Base-by-base conservation (phyloP, 2,797 vertebrate genomes). In the Microctenopoma stevenorrisi region DNA sequence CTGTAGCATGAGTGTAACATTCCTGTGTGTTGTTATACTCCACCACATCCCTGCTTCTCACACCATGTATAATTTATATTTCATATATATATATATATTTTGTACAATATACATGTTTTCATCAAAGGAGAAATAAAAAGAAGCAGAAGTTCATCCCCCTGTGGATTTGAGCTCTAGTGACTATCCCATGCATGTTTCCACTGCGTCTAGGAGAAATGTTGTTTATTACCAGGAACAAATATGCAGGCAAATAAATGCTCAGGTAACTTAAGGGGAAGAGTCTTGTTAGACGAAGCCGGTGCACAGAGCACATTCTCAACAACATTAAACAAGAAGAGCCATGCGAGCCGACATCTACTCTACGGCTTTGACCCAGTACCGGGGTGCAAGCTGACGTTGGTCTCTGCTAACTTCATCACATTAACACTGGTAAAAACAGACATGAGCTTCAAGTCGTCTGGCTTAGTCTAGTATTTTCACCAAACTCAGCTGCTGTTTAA, bases 51-150 rank as follows among this genome's bases (percentile, higher is more conserved):
- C 89, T 89, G 91, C 84, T 91, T 89, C 92, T 90, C 86, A 93
- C 91, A 92, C 82, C 81, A 85, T 87, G 78, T 91, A 88, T 90
- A 78, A 90, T 85, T 89, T 91, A 87, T 90, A 91, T 89, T 72
- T 88, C 78, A 83, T 92, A 92, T 22, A 22, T 88, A 87, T 83
- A 81, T 87, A 84, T 91, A 85, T 92, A 83, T 88, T 87, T 93
- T 91, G 82, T 93, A 93, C 90, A 93, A 92, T 93, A 89, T 93
- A 93, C 90, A 93, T 89, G 79, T 88, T 93, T 75, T 90, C 80
- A 87, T 90, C 72, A 71, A 88, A 89, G 76, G 74, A 78, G 90
- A 89, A 76, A 61, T 86, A 69, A 57, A 57, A 81, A 76, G 82
- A 81, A 83, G 84, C 83, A 89, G 93, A 92, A 89, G 61, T 82